Evolutionary conservation across 64 coral and sea anemone species (phyloP).

Genomic region (Montipora capricornis): DNA sequence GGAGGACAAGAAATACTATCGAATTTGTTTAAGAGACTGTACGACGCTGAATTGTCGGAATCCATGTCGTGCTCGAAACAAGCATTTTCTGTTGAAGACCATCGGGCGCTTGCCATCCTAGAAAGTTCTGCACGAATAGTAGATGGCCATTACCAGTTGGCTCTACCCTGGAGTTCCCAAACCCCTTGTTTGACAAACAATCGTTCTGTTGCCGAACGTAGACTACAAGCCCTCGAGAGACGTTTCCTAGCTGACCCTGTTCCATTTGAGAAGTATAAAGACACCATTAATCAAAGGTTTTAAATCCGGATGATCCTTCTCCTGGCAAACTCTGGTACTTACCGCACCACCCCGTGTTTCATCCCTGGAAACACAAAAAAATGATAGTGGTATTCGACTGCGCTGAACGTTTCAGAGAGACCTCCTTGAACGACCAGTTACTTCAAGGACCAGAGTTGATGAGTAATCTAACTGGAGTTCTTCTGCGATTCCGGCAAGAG

Average conservation of each 20-base stretch:
- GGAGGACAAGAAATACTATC: constrained; percentile 17
- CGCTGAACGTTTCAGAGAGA: constrained; percentile 31
- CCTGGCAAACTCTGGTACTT: neutral
- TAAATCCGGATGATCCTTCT: neutral
- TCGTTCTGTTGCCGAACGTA: constrained; percentile 32
- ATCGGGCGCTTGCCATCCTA: constrained; percentile 37
- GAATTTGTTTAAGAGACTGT: constrained; percentile 16
- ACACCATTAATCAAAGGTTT: constrained; percentile 16
- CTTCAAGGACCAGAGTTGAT: constrained; percentile 70
- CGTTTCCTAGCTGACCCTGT: constrained; percentile 21
- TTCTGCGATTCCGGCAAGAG: constrained; percentile 55
- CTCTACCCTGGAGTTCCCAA: constrained; percentile 49
- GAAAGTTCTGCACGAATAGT: constrained; percentile 11
- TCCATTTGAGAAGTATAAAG: constrained; percentile 46
- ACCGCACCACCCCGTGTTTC: constrained; percentile 25
- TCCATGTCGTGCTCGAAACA: neutral
- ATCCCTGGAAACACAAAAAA: constrained; percentile 44
- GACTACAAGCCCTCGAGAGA: constrained; percentile 37
- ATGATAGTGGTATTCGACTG: constrained; percentile 46
- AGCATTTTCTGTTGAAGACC: constrained; percentile 59
- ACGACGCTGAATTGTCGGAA: constrained; percentile 47
- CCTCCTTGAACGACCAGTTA: constrained; percentile 12
- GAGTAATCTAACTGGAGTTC: constrained; percentile 27
- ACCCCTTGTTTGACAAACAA: constrained; percentile 56
- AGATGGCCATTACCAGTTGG: constrained; percentile 69